Evolutionary conservation across 1,140 invertebrate genomes (phyloP).

Genomic region (Akabosia matsudoensis): DNA sequence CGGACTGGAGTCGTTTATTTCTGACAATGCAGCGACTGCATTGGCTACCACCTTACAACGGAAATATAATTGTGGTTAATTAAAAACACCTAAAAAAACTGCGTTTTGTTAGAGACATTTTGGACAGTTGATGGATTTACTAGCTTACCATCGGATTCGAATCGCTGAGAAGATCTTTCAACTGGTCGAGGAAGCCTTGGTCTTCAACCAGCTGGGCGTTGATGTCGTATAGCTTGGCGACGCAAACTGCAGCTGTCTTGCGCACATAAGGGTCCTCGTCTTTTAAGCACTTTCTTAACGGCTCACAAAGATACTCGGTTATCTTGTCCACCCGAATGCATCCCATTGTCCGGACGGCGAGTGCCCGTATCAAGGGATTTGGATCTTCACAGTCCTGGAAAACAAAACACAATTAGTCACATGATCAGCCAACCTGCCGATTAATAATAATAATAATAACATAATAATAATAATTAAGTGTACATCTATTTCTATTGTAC

Average conservation of each 20-base stretch:
- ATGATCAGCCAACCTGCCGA: background rate
- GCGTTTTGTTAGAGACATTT: too few species aligned
- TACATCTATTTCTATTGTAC: constrained; percentile 61
- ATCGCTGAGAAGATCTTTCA: constrained; percentile 95
- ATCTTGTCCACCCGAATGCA: constrained; percentile 99
- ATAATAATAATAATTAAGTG: background rate
- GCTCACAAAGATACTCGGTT: constrained; percentile 99
- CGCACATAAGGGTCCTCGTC: constrained; percentile 99
- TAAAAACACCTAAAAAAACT: too few species aligned
- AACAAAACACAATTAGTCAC: too few species aligned
- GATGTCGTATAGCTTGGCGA: constrained; percentile 98
- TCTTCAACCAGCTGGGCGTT: constrained; percentile 96
- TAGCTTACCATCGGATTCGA: constrained; percentile 99
- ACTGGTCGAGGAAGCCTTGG: constrained; percentile 95
- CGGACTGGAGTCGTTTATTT: constrained; percentile 95
- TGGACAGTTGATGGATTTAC: too few species aligned
- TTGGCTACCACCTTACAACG: constrained; percentile 88
- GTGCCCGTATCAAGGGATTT: constrained; percentile 95
- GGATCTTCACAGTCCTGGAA: constrained; percentile 97
- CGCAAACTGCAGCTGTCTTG: constrained; percentile 98
- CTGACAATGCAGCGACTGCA: constrained; percentile 95
- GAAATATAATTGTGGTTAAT: constrained; percentile 20
- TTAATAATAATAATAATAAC: too few species aligned
- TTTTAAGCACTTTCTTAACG: constrained; percentile 94
- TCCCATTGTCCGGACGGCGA: constrained; percentile 99